These are phyloP conservation scores for Antheraea assamensis DNA, from an alignment of 2,888 invertebrate species.

Conservation along the genomic window DNA sequence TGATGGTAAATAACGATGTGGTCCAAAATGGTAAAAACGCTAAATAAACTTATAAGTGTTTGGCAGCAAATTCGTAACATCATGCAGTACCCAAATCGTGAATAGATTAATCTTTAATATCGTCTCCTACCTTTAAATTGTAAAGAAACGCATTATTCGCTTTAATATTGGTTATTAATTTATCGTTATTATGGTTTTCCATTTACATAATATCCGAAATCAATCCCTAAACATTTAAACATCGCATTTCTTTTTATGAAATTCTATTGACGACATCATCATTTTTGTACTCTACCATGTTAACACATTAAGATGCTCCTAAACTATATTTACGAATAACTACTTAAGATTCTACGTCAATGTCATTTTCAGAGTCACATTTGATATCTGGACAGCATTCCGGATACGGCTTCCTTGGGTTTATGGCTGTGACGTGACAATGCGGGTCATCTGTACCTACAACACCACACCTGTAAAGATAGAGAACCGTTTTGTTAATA, in stretches of 20 bases:
- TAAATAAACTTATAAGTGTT: too few relatives aligned
- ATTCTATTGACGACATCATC: neutral
- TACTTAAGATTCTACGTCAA: slow-evolving; percentile 11
- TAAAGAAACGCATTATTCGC: too few relatives aligned
- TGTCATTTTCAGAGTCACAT: slow-evolving; percentile 42
- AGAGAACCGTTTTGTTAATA: slow-evolving; percentile 12
- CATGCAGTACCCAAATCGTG: too few relatives aligned
- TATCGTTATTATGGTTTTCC: too few relatives aligned
- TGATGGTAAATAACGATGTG: too few relatives aligned
- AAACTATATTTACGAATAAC: neutral
- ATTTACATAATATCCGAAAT: neutral
- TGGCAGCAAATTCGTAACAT: too few relatives aligned
- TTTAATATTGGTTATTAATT: too few relatives aligned
- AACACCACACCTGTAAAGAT: slow-evolving; percentile 56
- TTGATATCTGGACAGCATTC: slow-evolving; percentile 54
- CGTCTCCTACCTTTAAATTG: too few relatives aligned
- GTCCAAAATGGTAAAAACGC: too few relatives aligned
- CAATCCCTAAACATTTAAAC: neutral
- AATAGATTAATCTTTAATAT: too few relatives aligned
- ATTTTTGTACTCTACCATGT: neutral
- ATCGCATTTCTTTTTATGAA: neutral
- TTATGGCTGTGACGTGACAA: slow-evolving; percentile 49
- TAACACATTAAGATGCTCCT: slow-evolving; percentile 4
- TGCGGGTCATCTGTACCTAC: slow-evolving; percentile 43
- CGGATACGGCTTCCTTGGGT: slow-evolving; percentile 57